phyloP scores from a whole-genome alignment of 2,113 vertebrate species.

The Pygoscelis antarcticus region DNA sequence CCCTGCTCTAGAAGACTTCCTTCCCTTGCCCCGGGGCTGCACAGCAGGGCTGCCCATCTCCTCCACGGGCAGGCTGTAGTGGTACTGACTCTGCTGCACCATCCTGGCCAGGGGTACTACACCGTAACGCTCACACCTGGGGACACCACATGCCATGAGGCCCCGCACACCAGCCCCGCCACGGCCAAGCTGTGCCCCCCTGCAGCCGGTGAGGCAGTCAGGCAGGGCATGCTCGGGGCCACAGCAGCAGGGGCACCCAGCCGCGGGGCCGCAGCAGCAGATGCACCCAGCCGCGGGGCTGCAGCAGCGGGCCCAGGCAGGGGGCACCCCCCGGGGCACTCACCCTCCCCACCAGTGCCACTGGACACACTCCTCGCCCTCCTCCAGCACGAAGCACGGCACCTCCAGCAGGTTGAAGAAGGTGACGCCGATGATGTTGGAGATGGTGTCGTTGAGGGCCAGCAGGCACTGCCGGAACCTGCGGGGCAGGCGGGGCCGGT shows the following conservation, averaged over 20 bases:
- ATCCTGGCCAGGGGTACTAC: slow-evolving; percentile 59
- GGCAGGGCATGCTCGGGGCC: fast-evolving
- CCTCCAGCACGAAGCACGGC: slow-evolving; percentile 84
- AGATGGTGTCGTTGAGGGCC: slow-evolving; percentile 75
- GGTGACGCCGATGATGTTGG: slow-evolving; percentile 80
- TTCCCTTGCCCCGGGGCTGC: not conserved
- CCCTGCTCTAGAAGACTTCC: not conserved
- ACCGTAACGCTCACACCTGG: slow-evolving; percentile 66
- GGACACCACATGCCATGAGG: fast-evolving
- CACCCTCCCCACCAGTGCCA: slow-evolving; percentile 79
- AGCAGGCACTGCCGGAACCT: slow-evolving; percentile 85
- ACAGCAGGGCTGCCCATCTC: not conserved
- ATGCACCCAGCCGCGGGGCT: not conserved
- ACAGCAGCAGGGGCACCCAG: not conserved
- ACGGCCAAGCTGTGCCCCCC: fast-evolving
- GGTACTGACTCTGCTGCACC: slow-evolving; percentile 57
- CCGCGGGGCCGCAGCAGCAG: not conserved
- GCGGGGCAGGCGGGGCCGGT: not conserved
- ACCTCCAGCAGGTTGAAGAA: slow-evolving; percentile 87
- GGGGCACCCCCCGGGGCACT: not conserved
- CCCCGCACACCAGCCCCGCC: not conserved
- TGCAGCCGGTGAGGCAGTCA: fast-evolving
- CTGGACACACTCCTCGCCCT: slow-evolving; percentile 74
- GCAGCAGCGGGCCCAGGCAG: not conserved
- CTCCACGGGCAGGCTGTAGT: not conserved